phyloP scores from a whole-genome alignment of 2,113 vertebrate genomes.

The Rousettus leschenaultii region DNA sequence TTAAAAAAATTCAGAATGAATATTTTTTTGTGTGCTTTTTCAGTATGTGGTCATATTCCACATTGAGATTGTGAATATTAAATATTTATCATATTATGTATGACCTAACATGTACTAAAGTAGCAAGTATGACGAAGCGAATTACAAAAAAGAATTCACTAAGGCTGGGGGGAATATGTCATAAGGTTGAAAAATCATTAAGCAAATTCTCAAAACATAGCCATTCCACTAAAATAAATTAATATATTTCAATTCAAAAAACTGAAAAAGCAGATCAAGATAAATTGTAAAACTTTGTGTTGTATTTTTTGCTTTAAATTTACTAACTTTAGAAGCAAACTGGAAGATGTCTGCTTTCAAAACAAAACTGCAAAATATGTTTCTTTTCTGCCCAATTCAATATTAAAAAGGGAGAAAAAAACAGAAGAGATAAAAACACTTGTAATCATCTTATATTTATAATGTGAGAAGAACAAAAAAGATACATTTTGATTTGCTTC shows the following conservation, averaged over 20 bases:
- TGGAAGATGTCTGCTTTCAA: background rate
- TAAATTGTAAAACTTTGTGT: background rate
- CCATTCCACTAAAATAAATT: background rate
- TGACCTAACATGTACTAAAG: conserved; percentile 57
- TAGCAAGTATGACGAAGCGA: conserved; percentile 32
- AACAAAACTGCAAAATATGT: background rate
- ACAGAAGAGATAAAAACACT: background rate
- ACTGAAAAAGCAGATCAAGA: conserved; percentile 10
- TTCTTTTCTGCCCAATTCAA: background rate
- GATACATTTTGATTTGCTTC: background rate
- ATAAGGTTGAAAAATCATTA: background rate
- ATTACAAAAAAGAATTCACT: background rate
- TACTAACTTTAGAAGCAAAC: background rate
- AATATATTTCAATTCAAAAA: conserved; percentile 37
- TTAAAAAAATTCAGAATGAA: conserved; percentile 46
- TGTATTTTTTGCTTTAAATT: background rate
- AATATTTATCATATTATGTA: conserved; percentile 61
- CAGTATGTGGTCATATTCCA: conserved; percentile 23
- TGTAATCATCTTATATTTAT: background rate
- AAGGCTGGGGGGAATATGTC: background rate
- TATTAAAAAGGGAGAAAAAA: background rate
- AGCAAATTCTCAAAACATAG: background rate
- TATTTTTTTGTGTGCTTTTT: conserved; percentile 12
- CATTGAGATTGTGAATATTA: conserved; percentile 64
- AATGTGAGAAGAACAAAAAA: background rate